A percentile compares a stretch with the other conserved stretches of the same genome.
Conservation (phyloP, 1,140 invertebrate genomes). For the Holcopasites calliopsidis region DNA sequence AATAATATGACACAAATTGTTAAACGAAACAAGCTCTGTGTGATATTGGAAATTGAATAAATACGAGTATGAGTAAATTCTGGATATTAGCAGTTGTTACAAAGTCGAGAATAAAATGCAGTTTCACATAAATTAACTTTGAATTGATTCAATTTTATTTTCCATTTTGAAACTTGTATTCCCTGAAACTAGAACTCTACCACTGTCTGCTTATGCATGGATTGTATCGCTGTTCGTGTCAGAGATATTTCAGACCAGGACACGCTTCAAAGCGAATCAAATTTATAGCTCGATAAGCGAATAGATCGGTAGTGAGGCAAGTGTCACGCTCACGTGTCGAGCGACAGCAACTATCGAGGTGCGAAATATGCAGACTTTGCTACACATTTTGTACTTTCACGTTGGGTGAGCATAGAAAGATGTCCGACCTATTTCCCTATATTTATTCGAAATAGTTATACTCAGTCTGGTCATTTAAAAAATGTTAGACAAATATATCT, state of each 20-base stretch:
- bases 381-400: conserved; percentile 10
- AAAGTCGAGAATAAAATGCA: no score
- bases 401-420: not conserved
- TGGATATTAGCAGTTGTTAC: no score
- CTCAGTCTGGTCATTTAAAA: no score
- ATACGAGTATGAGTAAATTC: no score
- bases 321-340: conserved; percentile 15
- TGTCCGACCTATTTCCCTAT: not conserved
- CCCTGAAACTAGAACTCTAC: not conserved
- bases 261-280: conserved; percentile 18
- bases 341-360: conserved; percentile 10
- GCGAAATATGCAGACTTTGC: conserved; percentile 35
- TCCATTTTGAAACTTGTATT: not conserved
- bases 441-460: no score
- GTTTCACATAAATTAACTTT: no score
- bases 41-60: not conserved
- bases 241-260: not conserved
- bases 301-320: not conserved
- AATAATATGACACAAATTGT: no score
- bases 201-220: conserved; percentile 6
- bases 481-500: no score
- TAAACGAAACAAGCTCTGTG: not conserved
- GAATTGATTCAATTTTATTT: no score
- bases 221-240: conserved; percentile 22
- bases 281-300: conserved; percentile 29